Evolutionary conservation across 2,113 vertebrate genomes (phyloP).

Genomic region (Pseudonaja textilis): DNA sequence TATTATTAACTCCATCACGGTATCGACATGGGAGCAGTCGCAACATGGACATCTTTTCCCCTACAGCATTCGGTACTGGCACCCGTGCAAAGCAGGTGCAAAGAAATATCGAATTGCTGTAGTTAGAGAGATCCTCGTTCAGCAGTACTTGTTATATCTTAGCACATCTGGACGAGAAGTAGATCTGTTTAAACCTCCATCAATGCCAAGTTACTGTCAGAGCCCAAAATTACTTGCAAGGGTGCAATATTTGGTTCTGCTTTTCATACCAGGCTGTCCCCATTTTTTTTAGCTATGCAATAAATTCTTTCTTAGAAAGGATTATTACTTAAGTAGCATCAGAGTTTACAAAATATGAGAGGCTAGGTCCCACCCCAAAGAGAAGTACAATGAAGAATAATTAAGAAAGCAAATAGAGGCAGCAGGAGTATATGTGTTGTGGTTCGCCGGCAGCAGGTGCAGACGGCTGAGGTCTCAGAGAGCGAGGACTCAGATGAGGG

Average conservation of each 20-base stretch:
- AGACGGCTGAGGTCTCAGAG: too few relatives aligned
- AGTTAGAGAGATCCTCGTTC: not conserved
- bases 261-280: not conserved
- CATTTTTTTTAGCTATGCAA: not conserved
- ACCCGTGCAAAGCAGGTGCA: conserved; percentile 1
- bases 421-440: too few relatives aligned
- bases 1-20: not conserved
- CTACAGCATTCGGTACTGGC: not conserved
- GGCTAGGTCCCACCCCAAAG: not conserved
- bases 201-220: not conserved
- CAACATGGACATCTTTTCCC: not conserved
- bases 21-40: not conserved
- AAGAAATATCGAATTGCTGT: not conserved
- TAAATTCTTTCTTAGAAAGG: not conserved
- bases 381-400: not conserved
- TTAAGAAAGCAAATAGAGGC: not conserved
- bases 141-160: not conserved
- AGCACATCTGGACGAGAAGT: not conserved
- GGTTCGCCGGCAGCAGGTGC: too few relatives aligned
- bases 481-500: too few relatives aligned
- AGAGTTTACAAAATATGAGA: not conserved
- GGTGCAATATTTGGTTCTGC: not conserved
- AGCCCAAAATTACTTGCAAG: not conserved
- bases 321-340: not conserved
- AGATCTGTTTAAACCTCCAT: not conserved